Base-by-base conservation (phyloP, 2,888 invertebrate genomes). In the Eulithis prunata region DNA sequence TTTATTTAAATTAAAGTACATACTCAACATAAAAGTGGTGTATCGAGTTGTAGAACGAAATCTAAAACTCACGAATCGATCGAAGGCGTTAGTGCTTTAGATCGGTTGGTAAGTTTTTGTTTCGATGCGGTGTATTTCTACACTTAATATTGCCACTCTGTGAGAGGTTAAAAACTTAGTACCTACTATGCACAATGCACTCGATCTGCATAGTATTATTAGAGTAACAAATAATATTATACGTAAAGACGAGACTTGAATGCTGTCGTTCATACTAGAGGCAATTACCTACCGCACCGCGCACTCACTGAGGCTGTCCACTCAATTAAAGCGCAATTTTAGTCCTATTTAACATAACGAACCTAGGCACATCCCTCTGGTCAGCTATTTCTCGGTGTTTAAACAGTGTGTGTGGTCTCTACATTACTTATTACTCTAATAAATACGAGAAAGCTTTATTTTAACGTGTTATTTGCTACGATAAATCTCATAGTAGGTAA, bases 161-260 rank as follows among this genome's bases (percentile, higher is more conserved):
- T 43, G 32, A 46, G 12, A 28, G n/a, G 43, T 55, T 8, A 14
- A 56, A 46, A 11, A 43, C 4, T 43, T 47, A 56, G 49, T 56
- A 38, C 21, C 14, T 58, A 21, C 54, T 57, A 59, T 56, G 57
- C 55, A 21, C 54, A 51, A 59, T 53, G 57, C 55, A 51, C 57
- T 60, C 62, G 54, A 62, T 58, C 60, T 64, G 65, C 64, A 59
- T 57, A 59, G 45, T 60, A 52, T 43, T 64, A 57, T 62, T 64
- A 66, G 62, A 71, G 69, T 69, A 69, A 63, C 66, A 51, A 66
- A 66, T 58, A 63, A 51, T 61, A 64, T 51, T 53, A 52, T 21
- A 21, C 57, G 64, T 56, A 64, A 64, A 68, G 66, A 64, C 57
- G 51, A 66, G 62, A 58, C 54, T 66, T 54, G 45, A 64, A 36